Evolutionary conservation across 2,797 vertebrate genomes (phyloP), one percentile per base, ranked within the genome.

Genomic region (Chloroceryle amazona): DNA sequence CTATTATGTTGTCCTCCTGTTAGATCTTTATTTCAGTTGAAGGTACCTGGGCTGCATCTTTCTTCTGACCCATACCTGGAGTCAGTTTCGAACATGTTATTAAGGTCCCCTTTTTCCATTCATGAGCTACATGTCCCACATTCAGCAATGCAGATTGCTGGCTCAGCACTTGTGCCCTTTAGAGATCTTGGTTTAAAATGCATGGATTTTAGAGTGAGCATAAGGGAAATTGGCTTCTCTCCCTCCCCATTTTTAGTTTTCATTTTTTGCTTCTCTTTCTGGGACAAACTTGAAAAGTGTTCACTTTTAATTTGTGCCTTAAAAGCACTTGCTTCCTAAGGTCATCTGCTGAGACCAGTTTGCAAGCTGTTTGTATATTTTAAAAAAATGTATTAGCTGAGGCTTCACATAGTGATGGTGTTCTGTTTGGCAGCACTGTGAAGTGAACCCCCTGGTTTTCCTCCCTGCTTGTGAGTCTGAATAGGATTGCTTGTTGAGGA

Each of bases 21-120:
- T 95, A 95, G 87, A 94, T 95, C 93, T 91, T 88, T 95, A 75
- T 93, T 90, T 96, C 93, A 93, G 82, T 86, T 93, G 91, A 93
- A 95, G 95, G 88, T 37, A 94, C 76, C 70, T 91, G 93, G 87
- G 91, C 85, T 95, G 89, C 80, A 63, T 94, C 82, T 94, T 75
- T 81, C 79, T 92, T 83, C 67, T 92, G 72, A 91, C 91, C 81
- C 65, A 61, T 89, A 74, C 49, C 81, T 91, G 65, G 90, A 95
- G 76, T 78, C 79, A 49, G 31, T 93, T 94, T 94, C 82, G 96
- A 95, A 70, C 9, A 1, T 75, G 62, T 83, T 94, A 51, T 79
- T 90, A 95, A 96, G 74, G 57, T 91, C 80, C 51, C 23, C n/a
- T 68, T 91, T 94, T 84, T 93, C 68, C 65, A 83, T 96, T 96